Evolutionary conservation across 2,113 vertebrate species (phyloP).

Genomic region (Hemichromis elongatus): DNA sequence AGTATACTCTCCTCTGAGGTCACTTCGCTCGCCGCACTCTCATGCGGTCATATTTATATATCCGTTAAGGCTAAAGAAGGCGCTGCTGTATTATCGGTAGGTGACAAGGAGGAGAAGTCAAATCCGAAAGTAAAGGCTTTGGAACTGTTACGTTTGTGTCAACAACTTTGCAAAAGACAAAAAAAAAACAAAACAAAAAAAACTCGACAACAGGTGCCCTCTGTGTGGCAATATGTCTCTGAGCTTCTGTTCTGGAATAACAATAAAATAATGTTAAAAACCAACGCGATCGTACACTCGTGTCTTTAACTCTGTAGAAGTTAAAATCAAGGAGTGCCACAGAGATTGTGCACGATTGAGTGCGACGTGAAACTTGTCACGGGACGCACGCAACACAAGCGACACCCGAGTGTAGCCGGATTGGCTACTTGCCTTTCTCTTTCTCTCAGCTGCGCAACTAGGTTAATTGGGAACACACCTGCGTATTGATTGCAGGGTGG

Average conservation of each 20-base stretch:
- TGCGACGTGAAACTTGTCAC: not conserved
- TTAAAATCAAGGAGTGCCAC: rapidly evolving
- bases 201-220: rapidly evolving
- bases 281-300: rapidly evolving
- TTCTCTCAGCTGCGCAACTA: too few species aligned
- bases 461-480: too few species aligned
- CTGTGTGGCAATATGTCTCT: not conserved
- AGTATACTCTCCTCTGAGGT: not conserved
- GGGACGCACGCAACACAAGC: not conserved
- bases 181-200: not conserved
- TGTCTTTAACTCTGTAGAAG: not conserved
- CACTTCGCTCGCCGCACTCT: not conserved
- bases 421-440: too few species aligned
- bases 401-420: not conserved
- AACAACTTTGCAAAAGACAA: not conserved
- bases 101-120: not conserved
- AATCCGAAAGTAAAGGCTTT: not conserved
- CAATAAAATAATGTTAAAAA: rapidly evolving
- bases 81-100: not conserved
- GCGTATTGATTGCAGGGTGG: too few species aligned
- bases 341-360: not conserved
- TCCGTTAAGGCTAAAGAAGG: not conserved
- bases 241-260: not conserved
- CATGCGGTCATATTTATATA: not conserved
- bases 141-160: not conserved